phyloP scores from a whole-genome alignment of 1,140 invertebrate genomes.

The Caenorhabditis elegans region WBcel235 BX284606.5:7001501-7002000 shows the following conservation, averaged over 20 bases:
- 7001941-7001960: no score
- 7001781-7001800: slow-evolving; percentile 65
- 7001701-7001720: slow-evolving; percentile 63
- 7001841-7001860: slow-evolving; percentile 59
- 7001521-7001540: no score
- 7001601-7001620: slow-evolving; percentile 64
- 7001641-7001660: slow-evolving; percentile 66
- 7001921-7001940: no score
- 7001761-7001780: slow-evolving; percentile 66
- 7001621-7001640: slow-evolving; percentile 64
- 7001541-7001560: no score
- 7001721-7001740: background rate
- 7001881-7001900: slow-evolving; percentile 35
- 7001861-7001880: slow-evolving; percentile 57
- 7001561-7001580: background rate
- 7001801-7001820: slow-evolving; percentile 64
- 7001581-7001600: slow-evolving; percentile 56
- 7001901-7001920: no score
- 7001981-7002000: no score
- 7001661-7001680: slow-evolving; percentile 61
- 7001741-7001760: no score
- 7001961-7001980: background rate
- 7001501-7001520: no score
- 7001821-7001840: slow-evolving; percentile 64
- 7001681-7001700: slow-evolving; percentile 65